A percentile compares a stretch with the other conserved stretches of the same genome.
These are phyloP conservation scores for Percopsis transmontana DNA, from an alignment of 2,113 vertebrate genomes.

Conservation along the genomic window DNA sequence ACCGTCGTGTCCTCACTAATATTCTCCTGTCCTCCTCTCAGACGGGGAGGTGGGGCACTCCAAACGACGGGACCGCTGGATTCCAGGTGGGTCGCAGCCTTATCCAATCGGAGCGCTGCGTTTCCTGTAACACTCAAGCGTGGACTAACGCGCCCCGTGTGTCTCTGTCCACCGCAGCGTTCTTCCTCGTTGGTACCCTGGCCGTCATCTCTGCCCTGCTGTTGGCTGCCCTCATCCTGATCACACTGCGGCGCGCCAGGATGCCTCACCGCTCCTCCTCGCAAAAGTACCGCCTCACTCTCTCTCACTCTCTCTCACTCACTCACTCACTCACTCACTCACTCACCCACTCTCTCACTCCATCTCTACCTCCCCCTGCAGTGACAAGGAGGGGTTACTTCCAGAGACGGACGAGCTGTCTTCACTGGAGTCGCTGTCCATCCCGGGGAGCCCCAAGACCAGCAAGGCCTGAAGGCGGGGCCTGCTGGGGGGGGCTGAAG, in stretches of 20 bases:
- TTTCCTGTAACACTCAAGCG: too few relatives aligned
- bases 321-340: neutral
- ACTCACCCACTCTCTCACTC: neutral
- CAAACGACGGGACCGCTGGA: constrained; percentile 42
- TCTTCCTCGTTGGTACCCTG: constrained; percentile 71
- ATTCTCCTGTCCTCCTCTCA: constrained; percentile 11
- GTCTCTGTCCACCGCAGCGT: constrained; percentile 35
- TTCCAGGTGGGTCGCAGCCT: constrained; percentile 69
- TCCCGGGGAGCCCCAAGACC: constrained; percentile 35
- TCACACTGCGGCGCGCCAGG: constrained; percentile 48
- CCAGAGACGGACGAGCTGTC: constrained; percentile 39
- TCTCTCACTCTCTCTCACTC: neutral
- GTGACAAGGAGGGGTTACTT: constrained; percentile 77
- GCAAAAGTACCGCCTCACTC: constrained; percentile 29
- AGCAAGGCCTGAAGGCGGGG: constrained; percentile 32
- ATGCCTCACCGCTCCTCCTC: neutral
- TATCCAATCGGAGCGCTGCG: too few relatives aligned
- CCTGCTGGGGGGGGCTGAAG: neutral
- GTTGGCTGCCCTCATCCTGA: constrained; percentile 58
- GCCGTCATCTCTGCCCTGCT: constrained; percentile 61
- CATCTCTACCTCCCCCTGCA: constrained; percentile 3
- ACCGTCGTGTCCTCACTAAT: neutral
- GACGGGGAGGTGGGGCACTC: constrained; percentile 6
- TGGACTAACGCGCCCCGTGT: too few relatives aligned
- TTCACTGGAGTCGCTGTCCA: constrained; percentile 45